Evolutionary conservation across 2,888 invertebrate genomes (phyloP).

Genomic region (Mythimna impura): DNA sequence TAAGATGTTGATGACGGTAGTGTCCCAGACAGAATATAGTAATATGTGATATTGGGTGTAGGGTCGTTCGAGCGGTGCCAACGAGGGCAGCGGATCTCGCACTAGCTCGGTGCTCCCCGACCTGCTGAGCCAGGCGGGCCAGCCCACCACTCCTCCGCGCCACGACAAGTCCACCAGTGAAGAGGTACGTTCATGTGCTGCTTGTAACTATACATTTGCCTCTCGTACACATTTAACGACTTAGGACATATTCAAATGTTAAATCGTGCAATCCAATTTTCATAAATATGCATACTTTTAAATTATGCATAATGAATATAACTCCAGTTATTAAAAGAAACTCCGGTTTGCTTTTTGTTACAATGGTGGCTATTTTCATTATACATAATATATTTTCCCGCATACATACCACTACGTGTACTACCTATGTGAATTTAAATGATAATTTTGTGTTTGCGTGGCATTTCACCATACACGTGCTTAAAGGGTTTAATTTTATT

Average conservation of each 20-base stretch:
- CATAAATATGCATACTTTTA: constrained; percentile 27
- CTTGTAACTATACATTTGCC: constrained; percentile 9
- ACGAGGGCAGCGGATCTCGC: constrained; percentile 93
- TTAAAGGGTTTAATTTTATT: constrained; percentile 67
- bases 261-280: constrained; percentile 24
- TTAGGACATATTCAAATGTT: constrained; percentile 25
- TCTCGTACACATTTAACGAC: constrained; percentile 28
- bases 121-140: constrained; percentile 96
- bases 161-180: constrained; percentile 98
- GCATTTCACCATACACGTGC: constrained; percentile 70
- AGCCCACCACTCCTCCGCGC: constrained; percentile 96
- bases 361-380: constrained; percentile 57
- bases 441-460: constrained; percentile 51
- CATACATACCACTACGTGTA: constrained; percentile 5
- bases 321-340: constrained; percentile 31
- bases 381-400: constrained; percentile 33
- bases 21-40: constrained; percentile 45
- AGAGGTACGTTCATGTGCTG: constrained; percentile 93
- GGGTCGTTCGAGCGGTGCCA: constrained; percentile 87
- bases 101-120: constrained; percentile 98
- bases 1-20: background rate
- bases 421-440: constrained; percentile 23
- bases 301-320: constrained; percentile 16
- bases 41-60: constrained; percentile 66
- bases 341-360: constrained; percentile 57